phyloP scores from a whole-genome alignment of 2,888 invertebrate species.

The Cantharis lateralis region DNA sequence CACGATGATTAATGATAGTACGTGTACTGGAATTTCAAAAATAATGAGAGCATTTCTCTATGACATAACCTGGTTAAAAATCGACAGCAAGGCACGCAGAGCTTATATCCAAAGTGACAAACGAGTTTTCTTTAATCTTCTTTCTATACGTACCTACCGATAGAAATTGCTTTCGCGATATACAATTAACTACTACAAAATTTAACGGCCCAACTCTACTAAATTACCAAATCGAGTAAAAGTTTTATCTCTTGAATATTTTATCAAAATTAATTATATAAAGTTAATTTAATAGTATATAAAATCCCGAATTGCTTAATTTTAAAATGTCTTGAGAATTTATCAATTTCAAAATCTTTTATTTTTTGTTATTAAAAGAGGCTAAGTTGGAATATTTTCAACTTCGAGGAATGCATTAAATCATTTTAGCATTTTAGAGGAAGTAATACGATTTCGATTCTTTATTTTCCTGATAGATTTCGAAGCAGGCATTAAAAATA shows the following conservation, averaged over 20 bases:
- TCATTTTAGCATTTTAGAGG: neutral
- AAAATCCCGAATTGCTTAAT: neutral
- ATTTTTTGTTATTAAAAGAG: neutral
- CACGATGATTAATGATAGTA: slow-evolving; percentile 12
- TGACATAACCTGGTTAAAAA: slow-evolving; percentile 7
- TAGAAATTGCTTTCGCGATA: neutral
- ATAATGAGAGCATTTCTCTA: slow-evolving; percentile 14
- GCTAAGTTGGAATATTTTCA: neutral
- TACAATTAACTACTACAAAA: neutral
- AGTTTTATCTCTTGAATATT: neutral
- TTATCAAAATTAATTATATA: neutral
- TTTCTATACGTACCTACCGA: neutral
- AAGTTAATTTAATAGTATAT: neutral
- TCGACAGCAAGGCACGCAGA: slow-evolving; percentile 13
- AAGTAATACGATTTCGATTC: neutral
- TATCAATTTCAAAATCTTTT: neutral
- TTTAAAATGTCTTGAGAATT: neutral
- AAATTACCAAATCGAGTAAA: neutral
- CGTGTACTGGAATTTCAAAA: slow-evolving; percentile 10
- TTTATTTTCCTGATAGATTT: neutral
- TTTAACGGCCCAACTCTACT: neutral
- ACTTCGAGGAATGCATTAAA: neutral
- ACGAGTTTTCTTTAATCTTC: slow-evolving; percentile 5
- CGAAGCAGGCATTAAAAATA: neutral
- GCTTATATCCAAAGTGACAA: slow-evolving; percentile 8